Conservation (phyloP, 1,140 invertebrate species). For the Drosophila repletoides region DNA sequence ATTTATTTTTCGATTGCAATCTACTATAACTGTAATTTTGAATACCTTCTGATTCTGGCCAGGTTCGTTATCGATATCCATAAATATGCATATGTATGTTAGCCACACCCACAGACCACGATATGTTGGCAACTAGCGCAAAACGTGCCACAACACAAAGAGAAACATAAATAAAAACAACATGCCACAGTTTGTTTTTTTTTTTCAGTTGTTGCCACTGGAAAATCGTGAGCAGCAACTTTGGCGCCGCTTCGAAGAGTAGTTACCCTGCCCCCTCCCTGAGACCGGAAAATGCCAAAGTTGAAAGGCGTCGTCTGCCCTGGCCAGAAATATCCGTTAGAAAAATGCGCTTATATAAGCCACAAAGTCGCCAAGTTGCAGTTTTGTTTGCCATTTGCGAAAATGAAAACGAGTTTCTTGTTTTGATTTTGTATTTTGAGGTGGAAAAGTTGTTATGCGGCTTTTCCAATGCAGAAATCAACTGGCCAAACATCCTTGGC, state of each 20-base stretch:
- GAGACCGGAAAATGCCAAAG: constrained; percentile 59
- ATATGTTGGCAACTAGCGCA: constrained; percentile 31
- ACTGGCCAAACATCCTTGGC: constrained; percentile 69
- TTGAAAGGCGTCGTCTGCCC: constrained; percentile 59
- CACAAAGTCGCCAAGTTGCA: constrained; percentile 30
- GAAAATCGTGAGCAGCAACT: constrained; percentile 39
- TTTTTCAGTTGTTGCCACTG: constrained; percentile 34
- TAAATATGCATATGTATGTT: neutral
- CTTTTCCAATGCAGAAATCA: constrained; percentile 70
- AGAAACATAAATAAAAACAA: constrained; percentile 3
- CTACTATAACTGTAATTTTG: constrained; percentile 15
- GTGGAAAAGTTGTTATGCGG: constrained; percentile 64
- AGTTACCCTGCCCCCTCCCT: constrained; percentile 16
- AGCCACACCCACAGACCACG: constrained; percentile 39
- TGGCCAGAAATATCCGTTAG: constrained; percentile 41
- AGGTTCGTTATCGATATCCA: constrained; percentile 20
- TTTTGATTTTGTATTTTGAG: constrained; percentile 52
- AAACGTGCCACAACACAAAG: constrained; percentile 33
- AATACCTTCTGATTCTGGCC: constrained; percentile 13
- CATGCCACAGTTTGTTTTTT: constrained; percentile 70
- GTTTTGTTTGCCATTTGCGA: constrained; percentile 61
- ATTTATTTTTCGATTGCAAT: neutral
- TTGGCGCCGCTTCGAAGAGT: constrained; percentile 32
- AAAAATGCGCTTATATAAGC: constrained; percentile 64
- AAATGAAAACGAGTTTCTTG: constrained; percentile 65